Conservation (phyloP, 2,113 vertebrate species). For the Ameiurus melas region DNA sequence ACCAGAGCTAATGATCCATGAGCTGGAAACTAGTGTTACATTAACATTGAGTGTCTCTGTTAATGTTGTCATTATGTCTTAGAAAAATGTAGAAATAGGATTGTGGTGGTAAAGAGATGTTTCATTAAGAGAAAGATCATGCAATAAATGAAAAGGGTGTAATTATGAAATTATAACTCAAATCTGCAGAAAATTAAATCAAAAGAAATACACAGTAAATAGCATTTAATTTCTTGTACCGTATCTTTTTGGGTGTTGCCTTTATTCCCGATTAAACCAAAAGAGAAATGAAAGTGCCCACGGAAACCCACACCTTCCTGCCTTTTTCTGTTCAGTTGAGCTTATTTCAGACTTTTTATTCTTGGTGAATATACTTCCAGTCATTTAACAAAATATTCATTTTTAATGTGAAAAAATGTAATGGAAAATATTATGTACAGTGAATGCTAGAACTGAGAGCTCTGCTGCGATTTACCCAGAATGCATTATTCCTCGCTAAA, state of each 20-base stretch:
- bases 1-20: conserved; percentile 39
- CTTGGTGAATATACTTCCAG: background rate
- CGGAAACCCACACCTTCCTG: background rate
- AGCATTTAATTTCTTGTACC: background rate
- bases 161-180: conserved; percentile 2
- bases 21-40: conserved; percentile 27
- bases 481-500: background rate
- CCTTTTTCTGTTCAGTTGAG: background rate
- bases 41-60: conserved; percentile 31
- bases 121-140: background rate
- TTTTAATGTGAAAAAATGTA: background rate
- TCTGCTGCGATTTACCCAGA: conserved; percentile 5
- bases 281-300: background rate
- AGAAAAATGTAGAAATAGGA: conserved; percentile 18
- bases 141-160: conserved; percentile 27
- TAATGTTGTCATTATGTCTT: conserved; percentile 33
- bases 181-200: background rate
- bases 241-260: background rate
- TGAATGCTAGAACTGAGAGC: background rate
- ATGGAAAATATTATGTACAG: background rate
- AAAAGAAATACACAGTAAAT: background rate
- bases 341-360: background rate
- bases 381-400: background rate
- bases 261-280: background rate
- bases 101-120: conserved; percentile 25